phyloP scores from a whole-genome alignment of 2,113 vertebrate species.

The Puma concolor region DNA sequence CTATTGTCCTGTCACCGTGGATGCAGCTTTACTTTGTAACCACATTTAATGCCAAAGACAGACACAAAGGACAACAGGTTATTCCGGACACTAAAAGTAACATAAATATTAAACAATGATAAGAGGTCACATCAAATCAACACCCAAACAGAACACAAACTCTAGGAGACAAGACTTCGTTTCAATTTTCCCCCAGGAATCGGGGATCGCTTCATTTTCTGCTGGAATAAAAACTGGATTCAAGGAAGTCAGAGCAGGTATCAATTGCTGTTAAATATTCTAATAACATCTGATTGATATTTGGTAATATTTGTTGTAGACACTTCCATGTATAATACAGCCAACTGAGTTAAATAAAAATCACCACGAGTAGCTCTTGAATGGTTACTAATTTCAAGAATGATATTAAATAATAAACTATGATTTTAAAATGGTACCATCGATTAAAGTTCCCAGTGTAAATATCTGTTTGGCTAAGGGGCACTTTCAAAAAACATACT shows the following conservation, averaged over 20 bases:
- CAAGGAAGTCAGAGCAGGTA: neutral
- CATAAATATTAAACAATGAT: neutral
- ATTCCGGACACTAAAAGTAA: neutral
- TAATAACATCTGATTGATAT: neutral
- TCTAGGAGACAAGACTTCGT: neutral
- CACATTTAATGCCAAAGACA: neutral
- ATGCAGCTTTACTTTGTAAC: neutral
- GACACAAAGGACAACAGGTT: neutral
- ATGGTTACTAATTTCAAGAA: neutral
- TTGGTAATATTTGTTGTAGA: neutral
- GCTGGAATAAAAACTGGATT: neutral
- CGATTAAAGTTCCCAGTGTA: neutral
- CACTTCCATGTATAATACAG: neutral
- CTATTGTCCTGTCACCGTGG: neutral
- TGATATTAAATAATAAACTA: neutral
- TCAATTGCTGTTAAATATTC: neutral
- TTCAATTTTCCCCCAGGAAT: neutral
- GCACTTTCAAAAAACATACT: neutral
- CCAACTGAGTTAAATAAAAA: neutral
- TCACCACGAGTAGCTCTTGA: neutral
- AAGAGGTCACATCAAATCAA: neutral
- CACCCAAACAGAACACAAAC: neutral
- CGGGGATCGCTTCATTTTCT: neutral
- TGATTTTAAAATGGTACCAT: slow-evolving; percentile 20
- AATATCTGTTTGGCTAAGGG: neutral